These are phyloP conservation scores for Plectropomus leopardus DNA, from an alignment of 2,113 vertebrate genomes.

Conservation along the genomic window DNA sequence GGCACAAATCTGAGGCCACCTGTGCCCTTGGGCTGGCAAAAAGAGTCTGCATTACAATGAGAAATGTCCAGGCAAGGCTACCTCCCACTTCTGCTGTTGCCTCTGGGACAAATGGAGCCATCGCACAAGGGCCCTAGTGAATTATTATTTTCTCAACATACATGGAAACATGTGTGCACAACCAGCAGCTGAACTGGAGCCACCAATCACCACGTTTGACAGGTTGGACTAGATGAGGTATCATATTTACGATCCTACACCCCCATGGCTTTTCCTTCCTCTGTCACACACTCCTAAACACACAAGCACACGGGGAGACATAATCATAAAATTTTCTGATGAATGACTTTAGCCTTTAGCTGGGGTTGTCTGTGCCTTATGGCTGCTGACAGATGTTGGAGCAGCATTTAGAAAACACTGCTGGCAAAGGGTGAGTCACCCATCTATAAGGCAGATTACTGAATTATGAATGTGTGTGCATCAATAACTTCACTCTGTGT, in stretches of 20 bases:
- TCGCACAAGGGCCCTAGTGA: neutral
- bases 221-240: slow-evolving; percentile 25
- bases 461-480: slow-evolving; percentile 53
- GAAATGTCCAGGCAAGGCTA: slow-evolving; percentile 28
- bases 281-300: slow-evolving; percentile 50
- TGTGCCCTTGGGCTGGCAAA: slow-evolving; percentile 69
- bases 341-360: slow-evolving; percentile 51
- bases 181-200: slow-evolving; percentile 10
- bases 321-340: slow-evolving; percentile 65
- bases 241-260: slow-evolving; percentile 44
- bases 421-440: slow-evolving; percentile 38
- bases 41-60: slow-evolving; percentile 38
- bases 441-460: slow-evolving; percentile 61
- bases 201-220: slow-evolving; percentile 33
- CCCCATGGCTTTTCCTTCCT: slow-evolving; percentile 12
- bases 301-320: slow-evolving; percentile 36
- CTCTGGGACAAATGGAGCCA: slow-evolving; percentile 32
- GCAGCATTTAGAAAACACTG: slow-evolving; percentile 60
- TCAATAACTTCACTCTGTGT: slow-evolving; percentile 27
- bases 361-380: slow-evolving; percentile 54
- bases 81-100: slow-evolving; percentile 3
- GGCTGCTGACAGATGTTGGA: slow-evolving; percentile 62
- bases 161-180: slow-evolving; percentile 11
- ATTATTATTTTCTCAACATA: slow-evolving; percentile 28
- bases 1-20: slow-evolving; percentile 62